Evolutionary conservation across 2,797 vertebrate genomes (phyloP).

Genomic region (Aplochiton taeniatus): DNA sequence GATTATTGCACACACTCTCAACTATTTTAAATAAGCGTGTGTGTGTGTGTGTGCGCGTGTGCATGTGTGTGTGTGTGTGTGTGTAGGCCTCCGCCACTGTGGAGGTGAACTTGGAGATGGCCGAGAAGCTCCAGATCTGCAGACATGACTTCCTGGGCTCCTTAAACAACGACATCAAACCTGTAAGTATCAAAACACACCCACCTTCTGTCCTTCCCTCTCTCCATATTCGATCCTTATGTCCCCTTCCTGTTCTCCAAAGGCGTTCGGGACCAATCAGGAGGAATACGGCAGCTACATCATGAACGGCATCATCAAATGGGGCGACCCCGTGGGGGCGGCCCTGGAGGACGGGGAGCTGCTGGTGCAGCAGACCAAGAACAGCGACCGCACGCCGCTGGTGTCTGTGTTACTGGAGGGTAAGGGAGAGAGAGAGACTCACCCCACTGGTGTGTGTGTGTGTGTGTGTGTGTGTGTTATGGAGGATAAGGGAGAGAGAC

Average conservation of each 20-base stretch:
- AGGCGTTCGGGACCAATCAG: constrained; percentile 96
- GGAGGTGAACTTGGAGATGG: constrained; percentile 92
- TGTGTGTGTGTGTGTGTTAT: constrained; percentile 74
- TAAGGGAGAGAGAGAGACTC: constrained; percentile 44
- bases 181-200: constrained; percentile 74
- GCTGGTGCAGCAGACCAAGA: constrained; percentile 93
- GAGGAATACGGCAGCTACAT: constrained; percentile 96
- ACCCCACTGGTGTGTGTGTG: constrained; percentile 88
- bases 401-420: constrained; percentile 94
- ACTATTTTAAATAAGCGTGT: constrained; percentile 1
- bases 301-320: constrained; percentile 95
- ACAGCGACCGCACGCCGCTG: constrained; percentile 92
- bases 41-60: constrained; percentile 14
- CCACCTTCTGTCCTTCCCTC: no score
- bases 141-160: constrained; percentile 88
- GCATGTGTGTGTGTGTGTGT: constrained; percentile 12
- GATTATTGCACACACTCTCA: not conserved
- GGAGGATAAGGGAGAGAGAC: constrained; percentile 66
- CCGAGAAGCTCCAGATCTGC: constrained; percentile 85
- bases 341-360: constrained; percentile 90
- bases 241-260: not conserved
- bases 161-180: constrained; percentile 95
- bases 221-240: not conserved
- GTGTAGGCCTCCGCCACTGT: constrained; percentile 87
- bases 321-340: constrained; percentile 89